Percentiles rank a stretch among this genome's conserved stretches.
Conservation (phyloP, 2,797 vertebrate genomes). For the Syngnathus rostellatus region DNA sequence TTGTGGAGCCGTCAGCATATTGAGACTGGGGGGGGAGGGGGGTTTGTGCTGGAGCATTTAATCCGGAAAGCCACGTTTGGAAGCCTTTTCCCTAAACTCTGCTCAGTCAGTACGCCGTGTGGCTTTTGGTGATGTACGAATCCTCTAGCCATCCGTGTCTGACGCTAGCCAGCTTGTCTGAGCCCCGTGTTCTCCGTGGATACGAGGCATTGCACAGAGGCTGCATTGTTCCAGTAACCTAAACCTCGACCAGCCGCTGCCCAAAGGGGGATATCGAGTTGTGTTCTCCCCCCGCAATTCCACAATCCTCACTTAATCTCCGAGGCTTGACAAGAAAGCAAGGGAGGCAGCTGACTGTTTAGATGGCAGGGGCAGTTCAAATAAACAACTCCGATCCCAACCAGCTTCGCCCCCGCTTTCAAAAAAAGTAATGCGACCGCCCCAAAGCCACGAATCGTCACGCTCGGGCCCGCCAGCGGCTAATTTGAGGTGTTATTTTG, state of each 20-base stretch:
- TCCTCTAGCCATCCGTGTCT: constrained; percentile 46
- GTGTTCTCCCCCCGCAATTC: constrained; percentile 51
- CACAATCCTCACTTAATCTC: constrained; percentile 56
- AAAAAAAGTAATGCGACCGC: constrained; percentile 48
- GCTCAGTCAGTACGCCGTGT: constrained; percentile 38
- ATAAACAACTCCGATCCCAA: constrained; percentile 70
- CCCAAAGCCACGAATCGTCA: constrained; percentile 51
- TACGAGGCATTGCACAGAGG: constrained; percentile 66
- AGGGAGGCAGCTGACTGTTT: constrained; percentile 72
- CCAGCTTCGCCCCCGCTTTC: constrained; percentile 26
- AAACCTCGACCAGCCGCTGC: constrained; percentile 55
- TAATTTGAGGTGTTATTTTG: constrained; percentile 59
- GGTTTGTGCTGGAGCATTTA: constrained; percentile 43
- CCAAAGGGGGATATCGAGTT: constrained; percentile 67
- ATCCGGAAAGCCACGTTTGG: constrained; percentile 49
- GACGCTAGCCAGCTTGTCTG: constrained; percentile 63
- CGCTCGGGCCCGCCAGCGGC: constrained; percentile 39
- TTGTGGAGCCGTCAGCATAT: constrained; percentile 53
- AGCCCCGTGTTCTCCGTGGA: constrained; percentile 55
- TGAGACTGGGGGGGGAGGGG: constrained; percentile 25
- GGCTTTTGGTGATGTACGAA: constrained; percentile 63
- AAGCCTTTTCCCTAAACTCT: constrained; percentile 43
- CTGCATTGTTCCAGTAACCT: constrained; percentile 76
- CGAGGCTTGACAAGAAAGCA: constrained; percentile 64
- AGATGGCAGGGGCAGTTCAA: constrained; percentile 64